Percentiles rank a stretch among this genome's conserved stretches.
Evolutionary conservation across 2,113 vertebrate species (phyloP).

Genomic region (Peromyscus maniculatus): DNA sequence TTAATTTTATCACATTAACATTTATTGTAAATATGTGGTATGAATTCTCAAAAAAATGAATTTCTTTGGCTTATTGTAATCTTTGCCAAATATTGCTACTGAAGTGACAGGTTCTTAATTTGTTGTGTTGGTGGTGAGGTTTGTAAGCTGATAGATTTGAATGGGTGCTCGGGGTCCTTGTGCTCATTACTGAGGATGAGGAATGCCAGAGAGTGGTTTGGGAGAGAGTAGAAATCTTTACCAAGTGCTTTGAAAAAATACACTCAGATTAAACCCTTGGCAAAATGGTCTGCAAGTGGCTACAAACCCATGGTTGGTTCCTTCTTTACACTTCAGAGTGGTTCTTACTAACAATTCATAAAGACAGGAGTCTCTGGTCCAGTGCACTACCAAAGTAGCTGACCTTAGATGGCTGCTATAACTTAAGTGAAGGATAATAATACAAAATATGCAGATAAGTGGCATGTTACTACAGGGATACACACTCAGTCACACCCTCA

Average conservation of each 20-base stretch:
- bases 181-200: neutral
- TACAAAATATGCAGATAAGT: neutral
- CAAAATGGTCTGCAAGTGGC: neutral
- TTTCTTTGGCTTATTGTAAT: neutral
- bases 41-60: neutral
- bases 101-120: neutral
- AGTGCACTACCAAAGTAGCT: neutral
- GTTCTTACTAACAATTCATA: slow-evolving; percentile 6
- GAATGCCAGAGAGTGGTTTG: neutral
- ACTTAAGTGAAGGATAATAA: neutral
- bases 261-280: neutral
- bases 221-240: neutral
- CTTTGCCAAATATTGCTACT: neutral
- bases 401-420: neutral
- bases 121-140: neutral
- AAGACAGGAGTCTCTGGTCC: neutral
- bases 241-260: too few species aligned
- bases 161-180: neutral
- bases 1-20: neutral
- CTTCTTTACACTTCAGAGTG: neutral
- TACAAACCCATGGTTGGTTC: neutral
- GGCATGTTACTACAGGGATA: neutral
- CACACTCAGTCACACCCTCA: neutral
- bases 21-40: neutral
- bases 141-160: neutral